Evolutionary conservation across 1,140 invertebrate species (phyloP), one percentile per base, ranked within the genome.

Genomic region (Kradibia gibbosae): DNA sequence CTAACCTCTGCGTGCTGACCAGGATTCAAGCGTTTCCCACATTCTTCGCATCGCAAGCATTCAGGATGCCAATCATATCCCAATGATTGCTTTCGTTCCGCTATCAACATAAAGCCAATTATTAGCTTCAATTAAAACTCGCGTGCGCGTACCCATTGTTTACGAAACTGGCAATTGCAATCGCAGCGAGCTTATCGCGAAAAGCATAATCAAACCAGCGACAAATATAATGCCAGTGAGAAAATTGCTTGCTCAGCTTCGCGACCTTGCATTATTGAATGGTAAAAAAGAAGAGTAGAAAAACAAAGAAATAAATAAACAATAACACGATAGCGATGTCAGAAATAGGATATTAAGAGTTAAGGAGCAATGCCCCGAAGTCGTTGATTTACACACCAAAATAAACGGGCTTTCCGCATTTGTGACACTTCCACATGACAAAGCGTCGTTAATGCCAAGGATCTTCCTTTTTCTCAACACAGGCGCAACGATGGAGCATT

Each of bases 61-160:
- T 96, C 95, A 67, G 96, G 95, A 93, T 98, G 97, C 97, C 97
- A 98, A 88, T 98, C 97, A 88, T 97, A 97, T 31, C 97, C 97
- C 65, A 98, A 89, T 7, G 97, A 98, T 87, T 97, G 95, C 91
- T 97, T 97, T 85, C 97, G 93, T 92, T 98, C 97, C 87, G 97
- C 97, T 98, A 87, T 86, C 93, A 92, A 85, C 39, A 83, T 85
- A 85, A 83, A 75, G 82, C 76, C 28, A 78, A 55, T 45, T 76
- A 67, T 50, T 25, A 78, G 53, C 7, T 74, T 7, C 2, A 57
- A 80, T 50, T 83, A 62, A 65, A 77, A 80, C 15, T 55, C 57
- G 48, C 28, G 5, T n/a, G 31, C 10, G n/a, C 5, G 13, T 60
- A 13, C 10, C 7, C 11, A 31, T 28, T 31, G 11, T 60, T 25